Conservation (phyloP, 1,140 invertebrate species). For the Archivesica marissinica region DNA sequence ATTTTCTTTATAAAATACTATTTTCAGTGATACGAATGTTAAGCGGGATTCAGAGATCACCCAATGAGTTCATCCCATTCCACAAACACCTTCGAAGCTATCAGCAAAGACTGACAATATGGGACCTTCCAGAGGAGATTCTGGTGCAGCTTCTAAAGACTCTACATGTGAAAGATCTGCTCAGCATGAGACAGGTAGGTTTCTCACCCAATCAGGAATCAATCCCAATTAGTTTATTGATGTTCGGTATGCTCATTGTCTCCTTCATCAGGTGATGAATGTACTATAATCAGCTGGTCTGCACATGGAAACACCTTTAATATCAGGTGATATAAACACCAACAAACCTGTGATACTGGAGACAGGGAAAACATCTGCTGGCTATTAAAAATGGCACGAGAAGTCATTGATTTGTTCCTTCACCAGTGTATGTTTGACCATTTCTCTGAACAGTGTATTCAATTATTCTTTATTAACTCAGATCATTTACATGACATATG, state of each 20-base stretch:
- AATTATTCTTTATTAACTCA: too few species aligned
- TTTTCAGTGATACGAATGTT: slow-evolving; percentile 70
- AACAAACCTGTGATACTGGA: background rate
- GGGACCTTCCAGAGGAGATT: slow-evolving; percentile 81
- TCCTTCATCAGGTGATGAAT: background rate
- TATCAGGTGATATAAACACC: slow-evolving; percentile 24
- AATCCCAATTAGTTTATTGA: slow-evolving; percentile 3
- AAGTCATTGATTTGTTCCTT: too few species aligned
- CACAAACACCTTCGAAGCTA: slow-evolving; percentile 71
- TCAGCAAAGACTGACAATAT: slow-evolving; percentile 77
- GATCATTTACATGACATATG: too few species aligned
- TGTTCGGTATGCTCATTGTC: background rate
- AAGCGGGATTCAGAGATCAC: slow-evolving; percentile 69
- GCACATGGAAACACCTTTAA: background rate
- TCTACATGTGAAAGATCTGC: slow-evolving; percentile 80
- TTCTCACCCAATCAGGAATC: background rate
- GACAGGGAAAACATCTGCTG: slow-evolving; percentile 28
- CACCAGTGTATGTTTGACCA: too few species aligned
- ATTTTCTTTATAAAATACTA: slow-evolving; percentile 5
- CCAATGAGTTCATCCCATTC: slow-evolving; percentile 72
- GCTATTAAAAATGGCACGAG: too few species aligned
- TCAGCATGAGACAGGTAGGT: slow-evolving; percentile 77
- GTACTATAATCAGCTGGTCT: background rate
- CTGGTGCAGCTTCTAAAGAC: slow-evolving; percentile 76
- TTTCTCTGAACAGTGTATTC: too few species aligned